Evolutionary conservation across 92 coral and sea anemone species (phyloP), one percentile per base, ranked within the genome.

Genomic region (Ricordea florida): DNA sequence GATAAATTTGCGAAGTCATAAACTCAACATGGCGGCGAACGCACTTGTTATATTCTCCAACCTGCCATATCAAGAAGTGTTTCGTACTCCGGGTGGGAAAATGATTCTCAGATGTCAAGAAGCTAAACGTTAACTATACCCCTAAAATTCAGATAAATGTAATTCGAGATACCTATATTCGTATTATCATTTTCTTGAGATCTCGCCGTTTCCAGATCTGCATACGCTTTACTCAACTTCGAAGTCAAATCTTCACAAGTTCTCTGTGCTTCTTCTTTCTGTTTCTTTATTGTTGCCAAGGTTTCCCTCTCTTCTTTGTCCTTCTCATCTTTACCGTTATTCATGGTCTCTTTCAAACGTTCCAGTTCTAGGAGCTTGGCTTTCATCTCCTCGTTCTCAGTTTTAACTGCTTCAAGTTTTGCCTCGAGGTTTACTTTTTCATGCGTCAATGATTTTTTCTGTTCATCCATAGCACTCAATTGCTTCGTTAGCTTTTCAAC

Each of bases 161-260:
- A n/a, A n/a, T n/a, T n/a, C n/a, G n/a, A n/a, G n/a, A n/a, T n/a
- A n/a, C n/a, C n/a, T n/a, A n/a, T n/a, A n/a, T n/a, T n/a, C n/a
- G n/a, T n/a, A n/a, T n/a, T n/a, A 24, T 35, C 37, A 48, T n/a
- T 25, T 14, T 2, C 28, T 28, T 21, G 10, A 4, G 36, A 7
- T 29, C 65, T 91, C 25, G 36, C n/a, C 38, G 79, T 72, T 14
- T 91, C 93, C 6, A 84, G 40, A 9, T 91, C 97, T 23, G 78
- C 80, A 34, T 83, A 87, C 1, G 90, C 87, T 50, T 84, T 87
- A 73, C 90, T 84, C 15, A 91, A 62, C 53, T 91, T 91, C 0
- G 90, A 87, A 21, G 97, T 85, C 48, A 91, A 85, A 43, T 87
- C 85, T 67, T 91, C 93, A 26, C 97, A 87, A 15, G 93, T 87